phyloP scores from a whole-genome alignment of 2,888 invertebrate species.

The Torymus tubicola region DNA sequence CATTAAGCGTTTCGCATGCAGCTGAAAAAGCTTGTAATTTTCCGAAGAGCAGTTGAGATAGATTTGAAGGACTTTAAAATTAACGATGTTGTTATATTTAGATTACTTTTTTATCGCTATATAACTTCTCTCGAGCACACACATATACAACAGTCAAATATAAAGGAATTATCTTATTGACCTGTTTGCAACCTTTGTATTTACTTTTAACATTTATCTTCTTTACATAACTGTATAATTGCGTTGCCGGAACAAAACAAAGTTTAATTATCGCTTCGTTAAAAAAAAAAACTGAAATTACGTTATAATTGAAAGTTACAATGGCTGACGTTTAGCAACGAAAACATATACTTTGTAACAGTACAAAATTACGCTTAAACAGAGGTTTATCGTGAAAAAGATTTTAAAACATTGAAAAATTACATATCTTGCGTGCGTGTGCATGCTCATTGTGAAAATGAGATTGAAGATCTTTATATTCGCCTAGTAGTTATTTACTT shows the following conservation, averaged over 20 bases:
- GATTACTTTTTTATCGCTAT: slow-evolving; percentile 39
- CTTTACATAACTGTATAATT: slow-evolving; percentile 48
- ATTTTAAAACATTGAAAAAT: not conserved
- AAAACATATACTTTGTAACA: not conserved
- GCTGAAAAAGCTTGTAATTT: slow-evolving; percentile 10
- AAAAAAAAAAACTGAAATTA: slow-evolving; percentile 47
- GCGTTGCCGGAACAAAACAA: slow-evolving; percentile 42
- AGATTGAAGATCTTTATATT: too few species aligned
- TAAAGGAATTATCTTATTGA: slow-evolving; percentile 46
- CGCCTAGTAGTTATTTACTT: too few species aligned
- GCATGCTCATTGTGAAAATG: too few species aligned
- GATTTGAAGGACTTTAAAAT: slow-evolving; percentile 25
- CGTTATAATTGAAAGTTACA: slow-evolving; percentile 35
- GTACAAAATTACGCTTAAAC: not conserved
- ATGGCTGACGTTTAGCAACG: slow-evolving; percentile 7
- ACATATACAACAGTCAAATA: slow-evolving; percentile 6
- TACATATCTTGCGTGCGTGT: too few species aligned
- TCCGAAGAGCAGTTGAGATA: slow-evolving; percentile 17
- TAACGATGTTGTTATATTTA: slow-evolving; percentile 37
- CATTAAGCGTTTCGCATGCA: slow-evolving; percentile 11
- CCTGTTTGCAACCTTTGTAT: slow-evolving; percentile 50
- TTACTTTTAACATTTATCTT: slow-evolving; percentile 48
- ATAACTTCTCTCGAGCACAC: not conserved
- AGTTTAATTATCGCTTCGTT: slow-evolving; percentile 40
- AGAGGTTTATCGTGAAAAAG: not conserved